Conservation (phyloP, 2,888 invertebrate species). For the Carpatolechia fugitivella region DNA sequence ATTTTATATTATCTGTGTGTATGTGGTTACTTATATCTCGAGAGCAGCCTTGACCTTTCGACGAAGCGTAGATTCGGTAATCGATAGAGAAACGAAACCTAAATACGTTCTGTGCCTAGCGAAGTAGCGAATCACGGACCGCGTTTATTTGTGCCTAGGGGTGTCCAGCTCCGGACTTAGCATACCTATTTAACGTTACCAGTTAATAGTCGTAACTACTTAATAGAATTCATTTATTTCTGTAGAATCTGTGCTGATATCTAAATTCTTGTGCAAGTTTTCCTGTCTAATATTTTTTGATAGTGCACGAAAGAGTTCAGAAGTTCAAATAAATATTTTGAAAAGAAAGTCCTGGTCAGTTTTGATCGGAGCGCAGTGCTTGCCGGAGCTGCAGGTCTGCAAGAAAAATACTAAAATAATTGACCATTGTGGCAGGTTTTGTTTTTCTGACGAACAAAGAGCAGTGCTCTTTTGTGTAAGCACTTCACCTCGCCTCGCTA, state of each 20-base stretch:
- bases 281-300: too few species aligned
- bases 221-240: too few species aligned
- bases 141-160: background rate
- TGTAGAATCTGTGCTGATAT: too few species aligned
- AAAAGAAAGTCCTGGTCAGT: too few species aligned
- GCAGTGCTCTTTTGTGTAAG: background rate
- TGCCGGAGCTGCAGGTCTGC: background rate
- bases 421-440: background rate
- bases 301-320: too few species aligned
- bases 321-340: too few species aligned
- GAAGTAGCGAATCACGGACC: background rate
- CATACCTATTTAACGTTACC: too few species aligned
- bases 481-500: too few species aligned
- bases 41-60: background rate
- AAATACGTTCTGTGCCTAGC: background rate
- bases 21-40: background rate
- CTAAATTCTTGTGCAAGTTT: too few species aligned
- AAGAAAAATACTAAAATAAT: constrained; percentile 7
- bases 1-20: background rate
- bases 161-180: background rate
- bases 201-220: too few species aligned
- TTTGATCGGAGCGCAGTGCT: too few species aligned
- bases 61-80: background rate
- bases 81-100: background rate
- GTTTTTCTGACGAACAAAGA: background rate